Evolutionary conservation across 2,113 vertebrate species (phyloP).

Genomic region (Phalacrocorax brasilianus): DNA sequence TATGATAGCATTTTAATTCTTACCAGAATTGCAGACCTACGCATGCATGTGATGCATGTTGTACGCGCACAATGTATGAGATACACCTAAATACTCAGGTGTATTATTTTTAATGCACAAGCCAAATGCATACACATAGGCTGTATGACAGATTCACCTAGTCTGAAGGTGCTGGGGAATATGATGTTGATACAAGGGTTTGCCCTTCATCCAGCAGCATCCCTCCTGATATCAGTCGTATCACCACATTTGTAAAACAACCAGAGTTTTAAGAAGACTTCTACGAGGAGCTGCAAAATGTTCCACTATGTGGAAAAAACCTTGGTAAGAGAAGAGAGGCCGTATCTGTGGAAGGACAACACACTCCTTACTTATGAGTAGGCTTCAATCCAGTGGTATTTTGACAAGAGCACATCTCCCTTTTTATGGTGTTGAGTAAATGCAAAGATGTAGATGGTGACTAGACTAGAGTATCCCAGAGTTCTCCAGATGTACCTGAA

Average conservation of each 20-base stretch:
- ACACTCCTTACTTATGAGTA: background rate
- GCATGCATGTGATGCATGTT: background rate
- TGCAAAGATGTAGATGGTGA: background rate
- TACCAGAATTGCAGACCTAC: slow-evolving; percentile 7
- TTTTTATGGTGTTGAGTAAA: background rate
- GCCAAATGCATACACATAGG: background rate
- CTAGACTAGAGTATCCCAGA: background rate
- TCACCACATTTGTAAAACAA: background rate
- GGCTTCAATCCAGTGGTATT: background rate
- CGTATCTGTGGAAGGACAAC: background rate
- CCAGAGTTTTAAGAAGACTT: background rate
- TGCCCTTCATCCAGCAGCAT: background rate
- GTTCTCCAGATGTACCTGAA: background rate
- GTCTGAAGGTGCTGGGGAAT: background rate
- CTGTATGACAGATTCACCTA: background rate
- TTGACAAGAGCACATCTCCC: background rate
- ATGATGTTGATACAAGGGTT: background rate
- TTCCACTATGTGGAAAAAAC: background rate
- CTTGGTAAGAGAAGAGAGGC: background rate
- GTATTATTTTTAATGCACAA: background rate
- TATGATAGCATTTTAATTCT: slow-evolving; percentile 58
- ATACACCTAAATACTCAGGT: background rate
- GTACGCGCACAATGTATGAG: background rate
- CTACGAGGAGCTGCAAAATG: background rate
- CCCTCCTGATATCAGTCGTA: background rate